Conservation (phyloP, 92 coral and sea anemone genomes). For the Metridium senile region DNA sequence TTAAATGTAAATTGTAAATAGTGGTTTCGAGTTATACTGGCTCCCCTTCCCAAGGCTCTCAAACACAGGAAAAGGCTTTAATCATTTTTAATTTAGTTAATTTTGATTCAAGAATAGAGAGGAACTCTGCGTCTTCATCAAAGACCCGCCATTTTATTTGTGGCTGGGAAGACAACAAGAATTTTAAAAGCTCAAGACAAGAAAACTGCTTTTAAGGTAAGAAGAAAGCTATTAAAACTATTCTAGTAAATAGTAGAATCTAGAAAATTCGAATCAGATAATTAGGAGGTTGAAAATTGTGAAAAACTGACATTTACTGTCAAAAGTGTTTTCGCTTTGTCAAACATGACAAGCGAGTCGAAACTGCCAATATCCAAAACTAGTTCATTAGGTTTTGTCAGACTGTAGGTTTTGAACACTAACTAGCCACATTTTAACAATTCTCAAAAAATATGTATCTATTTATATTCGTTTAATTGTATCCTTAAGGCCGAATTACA, state of each 20-base stretch:
- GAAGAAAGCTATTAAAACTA: background rate
- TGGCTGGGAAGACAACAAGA: background rate
- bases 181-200: background rate
- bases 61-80: constrained; percentile 5
- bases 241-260: background rate
- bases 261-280: background rate
- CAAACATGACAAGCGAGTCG: background rate
- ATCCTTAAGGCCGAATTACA: no score
- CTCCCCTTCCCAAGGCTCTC: background rate
- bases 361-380: background rate
- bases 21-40: background rate
- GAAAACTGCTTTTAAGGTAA: background rate
- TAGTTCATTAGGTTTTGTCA: background rate
- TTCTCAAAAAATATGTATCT: background rate
- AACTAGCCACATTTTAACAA: background rate
- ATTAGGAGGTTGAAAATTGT: background rate
- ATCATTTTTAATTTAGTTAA: constrained; percentile 14
- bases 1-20: background rate
- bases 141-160: background rate
- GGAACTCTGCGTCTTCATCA: background rate
- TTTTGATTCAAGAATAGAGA: background rate
- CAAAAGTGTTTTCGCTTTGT: constrained; percentile 4
- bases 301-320: background rate
- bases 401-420: background rate
- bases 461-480: background rate